Evolutionary conservation across 2,888 invertebrate species (phyloP).

Genomic region (Danaus chrysippus): DNA sequence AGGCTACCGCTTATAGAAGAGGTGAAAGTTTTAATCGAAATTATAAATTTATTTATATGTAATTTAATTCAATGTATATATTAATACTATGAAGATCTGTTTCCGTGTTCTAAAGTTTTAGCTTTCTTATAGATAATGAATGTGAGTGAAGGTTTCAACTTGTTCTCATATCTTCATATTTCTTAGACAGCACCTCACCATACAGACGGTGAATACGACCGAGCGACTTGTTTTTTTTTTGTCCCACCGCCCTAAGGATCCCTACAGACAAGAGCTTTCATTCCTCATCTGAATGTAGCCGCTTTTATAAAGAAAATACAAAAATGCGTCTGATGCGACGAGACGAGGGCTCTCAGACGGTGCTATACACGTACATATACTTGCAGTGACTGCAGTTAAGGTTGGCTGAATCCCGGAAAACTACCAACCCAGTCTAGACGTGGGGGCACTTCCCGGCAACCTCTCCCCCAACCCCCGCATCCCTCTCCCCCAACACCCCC

Average conservation of each 20-base stretch:
- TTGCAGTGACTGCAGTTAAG: conserved; percentile 75
- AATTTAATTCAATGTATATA: too few species aligned
- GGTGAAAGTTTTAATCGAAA: too few species aligned
- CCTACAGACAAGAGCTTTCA: conserved; percentile 56
- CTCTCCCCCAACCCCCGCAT: conserved; percentile 40
- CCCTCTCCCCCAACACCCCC: conserved; percentile 16
- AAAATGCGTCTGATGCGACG: conserved; percentile 64
- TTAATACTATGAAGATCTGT: too few species aligned
- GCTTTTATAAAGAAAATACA: conserved; percentile 55
- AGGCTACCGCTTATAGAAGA: too few species aligned
- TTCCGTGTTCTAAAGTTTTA: too few species aligned
- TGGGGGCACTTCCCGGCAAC: conserved; percentile 73
- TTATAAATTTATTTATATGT: too few species aligned
- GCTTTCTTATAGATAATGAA: too few species aligned
- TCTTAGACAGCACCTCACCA: conserved; percentile 25
- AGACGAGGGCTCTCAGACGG: conserved; percentile 73
- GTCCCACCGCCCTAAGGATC: conserved; percentile 44
- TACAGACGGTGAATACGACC: conserved; percentile 31
- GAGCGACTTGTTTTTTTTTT: conserved; percentile 33
- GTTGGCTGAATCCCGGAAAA: conserved; percentile 78
- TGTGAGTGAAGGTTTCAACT: neutral
- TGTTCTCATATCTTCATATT: conserved; percentile 16
- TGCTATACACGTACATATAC: conserved; percentile 44
- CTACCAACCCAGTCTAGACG: conserved; percentile 81
- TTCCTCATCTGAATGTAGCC: conserved; percentile 44